Conservation (phyloP, 2,113 vertebrate species). For the Apeltes quadracus region DNA sequence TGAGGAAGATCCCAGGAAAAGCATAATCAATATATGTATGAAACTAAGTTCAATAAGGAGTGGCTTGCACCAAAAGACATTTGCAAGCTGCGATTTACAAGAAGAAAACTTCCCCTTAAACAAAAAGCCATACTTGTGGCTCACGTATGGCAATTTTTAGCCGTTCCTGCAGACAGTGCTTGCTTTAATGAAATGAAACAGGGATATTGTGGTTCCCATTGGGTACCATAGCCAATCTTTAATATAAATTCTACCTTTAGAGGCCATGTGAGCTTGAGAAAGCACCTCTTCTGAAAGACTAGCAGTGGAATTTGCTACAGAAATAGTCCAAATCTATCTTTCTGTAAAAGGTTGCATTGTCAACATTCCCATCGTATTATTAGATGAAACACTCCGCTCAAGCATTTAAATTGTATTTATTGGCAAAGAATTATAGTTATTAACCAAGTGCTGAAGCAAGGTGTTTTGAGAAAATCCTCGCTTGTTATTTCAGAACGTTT, state of each 20-base stretch:
- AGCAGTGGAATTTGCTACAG: neutral
- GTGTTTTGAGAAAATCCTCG: neutral
- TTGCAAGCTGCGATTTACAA: neutral
- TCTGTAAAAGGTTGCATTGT: neutral
- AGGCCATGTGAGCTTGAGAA: neutral
- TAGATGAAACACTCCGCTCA: neutral
- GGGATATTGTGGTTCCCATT: neutral
- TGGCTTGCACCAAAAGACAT: neutral
- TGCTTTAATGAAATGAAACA: neutral
- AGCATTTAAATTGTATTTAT: neutral
- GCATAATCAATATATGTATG: neutral
- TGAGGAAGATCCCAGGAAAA: neutral
- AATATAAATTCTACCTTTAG: neutral
- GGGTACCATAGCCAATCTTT: neutral
- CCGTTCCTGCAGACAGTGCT: neutral
- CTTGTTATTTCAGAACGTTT: conserved; percentile 12
- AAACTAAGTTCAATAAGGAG: neutral
- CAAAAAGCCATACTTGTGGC: neutral
- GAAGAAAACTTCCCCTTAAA: neutral
- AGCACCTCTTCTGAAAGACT: neutral
- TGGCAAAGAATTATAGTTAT: neutral
- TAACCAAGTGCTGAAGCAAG: neutral
- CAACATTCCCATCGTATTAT: neutral
- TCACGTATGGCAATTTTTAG: neutral
- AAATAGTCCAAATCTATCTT: neutral